phyloP scores from a whole-genome alignment of 1,140 invertebrate species.

The Scaptomyza pallida region DNA sequence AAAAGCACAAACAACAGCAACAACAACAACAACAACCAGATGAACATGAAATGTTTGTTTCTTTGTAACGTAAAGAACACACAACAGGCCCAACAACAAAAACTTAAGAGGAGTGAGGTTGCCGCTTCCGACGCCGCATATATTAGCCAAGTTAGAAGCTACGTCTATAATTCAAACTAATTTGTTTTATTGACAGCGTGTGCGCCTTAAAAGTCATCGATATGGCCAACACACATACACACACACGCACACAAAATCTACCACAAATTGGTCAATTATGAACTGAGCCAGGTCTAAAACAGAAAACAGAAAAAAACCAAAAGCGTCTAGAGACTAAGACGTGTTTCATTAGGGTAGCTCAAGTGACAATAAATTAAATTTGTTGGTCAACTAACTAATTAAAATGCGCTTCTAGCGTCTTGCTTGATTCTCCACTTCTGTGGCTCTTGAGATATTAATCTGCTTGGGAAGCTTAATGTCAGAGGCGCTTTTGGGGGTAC shows the following conservation, averaged over 20 bases:
- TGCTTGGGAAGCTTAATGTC: slow-evolving; percentile 70
- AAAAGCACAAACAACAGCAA: slow-evolving; percentile 66
- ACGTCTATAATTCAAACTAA: slow-evolving; percentile 81
- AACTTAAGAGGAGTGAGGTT: background rate
- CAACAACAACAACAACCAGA: slow-evolving; percentile 22
- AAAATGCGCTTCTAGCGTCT: slow-evolving; percentile 62
- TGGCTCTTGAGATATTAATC: slow-evolving; percentile 77
- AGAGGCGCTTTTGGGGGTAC: slow-evolving; percentile 17
- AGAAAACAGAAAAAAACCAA: background rate
- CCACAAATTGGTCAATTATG: slow-evolving; percentile 78
- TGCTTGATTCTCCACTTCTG: background rate
- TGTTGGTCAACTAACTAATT: slow-evolving; percentile 70
- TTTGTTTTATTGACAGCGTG: slow-evolving; percentile 83
- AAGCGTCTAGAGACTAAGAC: slow-evolving; percentile 24
- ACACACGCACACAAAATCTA: slow-evolving; percentile 12
- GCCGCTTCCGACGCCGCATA: slow-evolving; percentile 75
- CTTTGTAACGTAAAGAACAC: slow-evolving; percentile 55
- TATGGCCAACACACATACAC: slow-evolving; percentile 22
- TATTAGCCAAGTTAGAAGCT: slow-evolving; percentile 72
- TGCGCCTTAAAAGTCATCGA: slow-evolving; percentile 52
- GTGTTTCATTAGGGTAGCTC: slow-evolving; percentile 70
- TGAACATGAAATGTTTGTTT: slow-evolving; percentile 9
- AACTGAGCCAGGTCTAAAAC: slow-evolving; percentile 22
- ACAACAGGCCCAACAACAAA: slow-evolving; percentile 6
- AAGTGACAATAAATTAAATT: slow-evolving; percentile 82